These are phyloP conservation scores for Oxystoma pomonae DNA, from an alignment of 2,888 invertebrate genomes.

Conservation along the genomic window DNA sequence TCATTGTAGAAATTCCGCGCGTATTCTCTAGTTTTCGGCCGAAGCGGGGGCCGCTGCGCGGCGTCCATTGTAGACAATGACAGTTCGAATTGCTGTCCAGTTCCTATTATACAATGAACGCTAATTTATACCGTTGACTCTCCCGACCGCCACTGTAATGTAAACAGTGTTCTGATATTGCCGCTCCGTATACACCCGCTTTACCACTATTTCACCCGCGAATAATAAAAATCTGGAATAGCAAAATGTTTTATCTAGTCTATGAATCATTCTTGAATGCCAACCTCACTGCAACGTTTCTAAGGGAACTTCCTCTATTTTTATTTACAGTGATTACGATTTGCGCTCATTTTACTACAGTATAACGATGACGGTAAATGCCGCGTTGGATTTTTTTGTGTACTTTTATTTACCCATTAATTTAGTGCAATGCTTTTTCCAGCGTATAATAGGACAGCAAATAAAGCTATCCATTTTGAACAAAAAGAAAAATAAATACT, in stretches of 20 bases:
- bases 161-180: slow-evolving; percentile 32
- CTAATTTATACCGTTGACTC: slow-evolving; percentile 43
- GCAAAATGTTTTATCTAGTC: slow-evolving; percentile 30
- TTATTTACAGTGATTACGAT: too few relatives aligned
- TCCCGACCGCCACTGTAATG: slow-evolving; percentile 31
- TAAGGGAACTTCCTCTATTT: too few relatives aligned
- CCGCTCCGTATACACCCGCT: slow-evolving; percentile 12
- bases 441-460: too few relatives aligned
- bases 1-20: slow-evolving; percentile 43
- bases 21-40: slow-evolving; percentile 38
- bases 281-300: neutral
- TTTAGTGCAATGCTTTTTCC: too few relatives aligned
- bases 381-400: too few relatives aligned
- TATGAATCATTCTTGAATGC: slow-evolving; percentile 20
- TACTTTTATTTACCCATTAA: too few relatives aligned
- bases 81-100: slow-evolving; percentile 42
- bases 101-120: slow-evolving; percentile 43
- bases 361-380: too few relatives aligned
- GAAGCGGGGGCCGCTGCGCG: slow-evolving; percentile 29
- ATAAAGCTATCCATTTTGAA: too few relatives aligned
- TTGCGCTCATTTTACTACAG: too few relatives aligned
- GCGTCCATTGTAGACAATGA: slow-evolving; percentile 41
- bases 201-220: slow-evolving; percentile 25
- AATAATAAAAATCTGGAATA: slow-evolving; percentile 34
- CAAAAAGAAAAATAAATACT: too few relatives aligned